Conservation (phyloP, 1,140 invertebrate species). For the Phortica variegata region DNA sequence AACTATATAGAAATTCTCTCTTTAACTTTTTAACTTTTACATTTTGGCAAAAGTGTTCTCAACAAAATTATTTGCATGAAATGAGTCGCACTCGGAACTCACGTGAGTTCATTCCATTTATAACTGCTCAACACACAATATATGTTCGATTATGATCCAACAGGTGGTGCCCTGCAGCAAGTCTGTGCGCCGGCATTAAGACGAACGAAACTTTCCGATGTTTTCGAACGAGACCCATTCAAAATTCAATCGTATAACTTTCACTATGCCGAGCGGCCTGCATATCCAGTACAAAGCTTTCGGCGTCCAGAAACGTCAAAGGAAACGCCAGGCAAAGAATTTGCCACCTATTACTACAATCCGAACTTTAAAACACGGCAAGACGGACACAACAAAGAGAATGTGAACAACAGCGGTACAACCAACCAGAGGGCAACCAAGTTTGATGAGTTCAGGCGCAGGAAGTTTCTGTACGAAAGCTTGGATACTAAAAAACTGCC, state of each 20-base stretch:
- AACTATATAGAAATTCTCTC: no score
- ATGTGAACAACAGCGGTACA: neutral
- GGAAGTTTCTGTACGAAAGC: conserved; percentile 18
- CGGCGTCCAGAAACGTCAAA: conserved; percentile 11
- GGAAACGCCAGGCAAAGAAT: conserved; percentile 5
- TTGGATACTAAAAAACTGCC: neutral
- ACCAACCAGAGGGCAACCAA: neutral
- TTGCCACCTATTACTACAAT: conserved; percentile 43
- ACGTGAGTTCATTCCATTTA: neutral
- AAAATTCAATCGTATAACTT: conserved; percentile 51
- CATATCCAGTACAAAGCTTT: conserved; percentile 23
- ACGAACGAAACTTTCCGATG: conserved; percentile 35
- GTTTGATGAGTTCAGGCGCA: conserved; percentile 22
- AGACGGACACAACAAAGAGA: no score
- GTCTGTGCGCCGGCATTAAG: conserved; percentile 15
- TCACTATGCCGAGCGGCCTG: conserved; percentile 42
- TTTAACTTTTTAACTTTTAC: no score
- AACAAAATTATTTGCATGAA: conserved; percentile 29
- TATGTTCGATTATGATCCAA: no score
- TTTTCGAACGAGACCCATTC: conserved; percentile 44
- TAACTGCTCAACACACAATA: neutral
- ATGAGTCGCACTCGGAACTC: conserved; percentile 21
- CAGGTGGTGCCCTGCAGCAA: conserved; percentile 3
- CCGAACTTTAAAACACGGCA: conserved; percentile 30
- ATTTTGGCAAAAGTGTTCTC: no score